Conservation (phyloP, 1,140 invertebrate genomes). For the Bathynomus jamesi region DNA sequence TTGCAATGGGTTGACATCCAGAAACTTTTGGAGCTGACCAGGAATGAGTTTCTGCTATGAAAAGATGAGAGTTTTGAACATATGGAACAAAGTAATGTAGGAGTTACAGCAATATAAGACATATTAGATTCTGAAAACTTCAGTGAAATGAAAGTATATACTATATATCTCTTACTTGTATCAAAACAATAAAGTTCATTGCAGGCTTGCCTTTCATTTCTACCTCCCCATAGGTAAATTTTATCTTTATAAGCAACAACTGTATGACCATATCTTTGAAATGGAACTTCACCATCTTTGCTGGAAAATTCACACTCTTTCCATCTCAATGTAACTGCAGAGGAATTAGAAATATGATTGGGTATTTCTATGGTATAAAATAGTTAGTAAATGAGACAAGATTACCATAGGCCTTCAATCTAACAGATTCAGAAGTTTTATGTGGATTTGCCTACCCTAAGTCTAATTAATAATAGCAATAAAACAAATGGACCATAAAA, state of each 20-base stretch:
- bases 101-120: too few species aligned
- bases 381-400: too few species aligned
- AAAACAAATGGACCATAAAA: too few species aligned
- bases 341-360: too few species aligned
- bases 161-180: conserved; percentile 47
- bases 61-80: too few species aligned
- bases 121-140: too few species aligned
- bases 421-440: too few species aligned
- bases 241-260: conserved; percentile 65
- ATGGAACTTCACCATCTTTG: conserved; percentile 43
- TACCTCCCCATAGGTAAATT: conserved; percentile 81
- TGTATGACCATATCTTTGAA: conserved; percentile 76
- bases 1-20: conserved; percentile 62
- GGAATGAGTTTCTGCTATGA: conserved; percentile 52
- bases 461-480: too few species aligned
- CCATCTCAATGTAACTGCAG: conserved; percentile 49
- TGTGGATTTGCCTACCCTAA: too few species aligned
- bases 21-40: conserved; percentile 53
- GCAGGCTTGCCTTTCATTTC: conserved; percentile 74
- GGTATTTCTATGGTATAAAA: too few species aligned
- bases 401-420: too few species aligned
- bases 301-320: conserved; percentile 41
- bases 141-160: conserved; percentile 40
- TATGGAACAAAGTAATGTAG: too few species aligned
- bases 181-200: conserved; percentile 70